Evolutionary conservation across 2,888 invertebrate genomes (phyloP), one percentile per base, ranked within the genome.

Genomic region (Lymantria monacha): DNA sequence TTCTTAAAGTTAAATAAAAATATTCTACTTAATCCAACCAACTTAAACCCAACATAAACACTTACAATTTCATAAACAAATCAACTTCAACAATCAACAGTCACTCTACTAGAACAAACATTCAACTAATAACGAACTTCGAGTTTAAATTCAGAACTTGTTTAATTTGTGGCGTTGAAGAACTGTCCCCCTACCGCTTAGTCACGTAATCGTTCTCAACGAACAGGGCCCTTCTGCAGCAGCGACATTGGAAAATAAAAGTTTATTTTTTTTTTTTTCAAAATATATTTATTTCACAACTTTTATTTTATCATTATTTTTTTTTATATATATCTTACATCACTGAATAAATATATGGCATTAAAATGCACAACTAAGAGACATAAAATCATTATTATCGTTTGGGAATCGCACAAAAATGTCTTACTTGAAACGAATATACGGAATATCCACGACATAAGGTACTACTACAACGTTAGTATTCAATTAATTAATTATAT

Each of bases 101-200:
- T 44, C 36, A 42, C 41, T 42, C 30, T 42, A 50, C 36, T 55
- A 62, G 53, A 66, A 68, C 73, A 73, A 76, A 73, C 72, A 72
- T 74, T 80, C 64, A 87, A 87, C 85, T 85, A 87, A 87, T 87
- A 85, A 86, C 82, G 78, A 85, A 86, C 79, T 83, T 79, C 72
- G 60, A 45, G 74, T 78, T 66, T 73, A 70, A 78, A 81, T 79
- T 74, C 67, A 68, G 65, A 87, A 90, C 80, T 91, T 89, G 86
- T 86, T 85, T 88, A 89, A 89, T 90, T 89, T 88, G 89, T 72
- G 85, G 84, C 76, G 57, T 61, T 56, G 56, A 66, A 66, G 66
- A 65, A 65, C 55, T 58, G 65, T 63, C 61, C 50, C 58, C 48
- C 36, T 42, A 64, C 70, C 76, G 91, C 90, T 89, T 90, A 90